These are phyloP conservation scores for Isichthys henryi DNA, from an alignment of 2,113 vertebrate species.

Conservation along the genomic window DNA sequence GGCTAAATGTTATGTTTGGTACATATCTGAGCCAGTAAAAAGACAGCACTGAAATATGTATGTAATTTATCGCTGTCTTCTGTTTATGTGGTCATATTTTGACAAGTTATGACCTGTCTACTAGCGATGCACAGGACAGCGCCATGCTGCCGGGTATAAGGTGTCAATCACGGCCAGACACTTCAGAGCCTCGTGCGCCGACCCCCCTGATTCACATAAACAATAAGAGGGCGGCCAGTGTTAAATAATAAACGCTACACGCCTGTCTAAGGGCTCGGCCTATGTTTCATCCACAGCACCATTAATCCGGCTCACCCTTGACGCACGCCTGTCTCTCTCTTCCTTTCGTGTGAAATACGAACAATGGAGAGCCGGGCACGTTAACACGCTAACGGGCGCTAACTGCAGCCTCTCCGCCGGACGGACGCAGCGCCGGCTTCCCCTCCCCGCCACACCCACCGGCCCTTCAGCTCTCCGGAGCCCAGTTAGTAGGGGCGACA, in stretches of 20 bases:
- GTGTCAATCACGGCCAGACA: neutral
- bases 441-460: conserved; percentile 5
- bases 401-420: neutral
- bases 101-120: neutral
- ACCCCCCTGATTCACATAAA: neutral
- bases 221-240: neutral
- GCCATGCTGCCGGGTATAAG: neutral
- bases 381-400: neutral
- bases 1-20: neutral
- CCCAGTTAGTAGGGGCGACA: neutral
- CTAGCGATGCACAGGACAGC: neutral
- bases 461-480: neutral
- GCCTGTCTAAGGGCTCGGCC: neutral
- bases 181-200: neutral
- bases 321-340: neutral
- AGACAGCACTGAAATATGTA: neutral
- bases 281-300: neutral
- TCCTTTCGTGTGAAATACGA: neutral
- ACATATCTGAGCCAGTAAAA: neutral
- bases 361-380: neutral
- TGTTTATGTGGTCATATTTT: neutral
- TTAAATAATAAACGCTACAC: neutral
- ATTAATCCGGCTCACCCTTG: neutral
- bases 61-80: neutral
- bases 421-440: neutral